Percentiles rank a stretch among this genome's conserved stretches.
Evolutionary conservation across 2,888 invertebrate genomes (phyloP).

Genomic region (Cepaea hortensis): DNA sequence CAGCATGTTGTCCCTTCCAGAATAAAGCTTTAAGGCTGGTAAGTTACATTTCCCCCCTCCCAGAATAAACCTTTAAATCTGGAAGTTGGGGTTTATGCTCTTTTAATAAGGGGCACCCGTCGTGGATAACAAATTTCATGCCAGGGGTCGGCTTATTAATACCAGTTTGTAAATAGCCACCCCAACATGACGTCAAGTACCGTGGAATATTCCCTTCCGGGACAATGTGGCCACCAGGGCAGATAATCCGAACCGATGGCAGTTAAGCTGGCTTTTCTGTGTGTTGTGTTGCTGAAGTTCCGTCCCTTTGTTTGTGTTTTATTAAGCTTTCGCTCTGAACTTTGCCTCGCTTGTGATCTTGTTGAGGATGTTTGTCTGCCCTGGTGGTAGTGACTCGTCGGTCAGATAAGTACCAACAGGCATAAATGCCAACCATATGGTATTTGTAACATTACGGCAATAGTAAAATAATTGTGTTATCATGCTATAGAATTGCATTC

Average conservation of each 20-base stretch:
- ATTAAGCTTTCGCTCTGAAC: no score
- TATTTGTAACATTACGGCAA: no score
- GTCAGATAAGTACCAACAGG: no score
- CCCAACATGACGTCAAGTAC: slow-evolving; percentile 23
- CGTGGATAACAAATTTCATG: not conserved
- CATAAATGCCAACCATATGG: no score
- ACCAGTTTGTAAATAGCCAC: slow-evolving; percentile 30
- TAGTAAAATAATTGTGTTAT: no score
- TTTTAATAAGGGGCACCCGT: not conserved
- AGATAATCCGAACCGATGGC: slow-evolving; percentile 1
- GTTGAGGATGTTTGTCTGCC: no score
- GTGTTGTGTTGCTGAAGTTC: not conserved
- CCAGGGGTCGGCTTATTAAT: not conserved
- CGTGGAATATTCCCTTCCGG: not conserved
- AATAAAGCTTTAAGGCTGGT: not conserved
- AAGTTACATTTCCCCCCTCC: no score
- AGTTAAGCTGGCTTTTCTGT: not conserved
- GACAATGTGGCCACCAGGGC: slow-evolving; percentile 17
- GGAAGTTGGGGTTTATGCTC: not conserved
- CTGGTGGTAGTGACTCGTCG: no score
- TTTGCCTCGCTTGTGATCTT: no score
- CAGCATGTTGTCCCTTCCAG: no score
- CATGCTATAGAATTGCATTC: no score
- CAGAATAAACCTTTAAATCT: not conserved
- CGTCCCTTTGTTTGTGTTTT: not conserved